phyloP scores from a whole-genome alignment of 2,797 vertebrate species.

The Scyliorhinus canicula region DNA sequence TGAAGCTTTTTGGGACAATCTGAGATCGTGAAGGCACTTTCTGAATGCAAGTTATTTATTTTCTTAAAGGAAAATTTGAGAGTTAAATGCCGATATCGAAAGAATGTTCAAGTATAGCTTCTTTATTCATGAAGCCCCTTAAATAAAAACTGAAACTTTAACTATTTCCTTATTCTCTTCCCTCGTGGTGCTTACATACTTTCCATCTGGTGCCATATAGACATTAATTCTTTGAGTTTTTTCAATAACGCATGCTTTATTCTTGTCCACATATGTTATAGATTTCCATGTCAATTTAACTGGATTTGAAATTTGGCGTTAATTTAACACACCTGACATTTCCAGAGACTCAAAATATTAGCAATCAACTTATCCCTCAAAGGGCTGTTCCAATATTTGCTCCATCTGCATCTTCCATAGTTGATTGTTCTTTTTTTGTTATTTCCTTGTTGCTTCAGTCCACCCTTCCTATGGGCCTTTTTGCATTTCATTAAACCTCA shows the following conservation, averaged over 20 bases:
- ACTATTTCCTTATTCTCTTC: constrained; percentile 6
- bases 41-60: not conserved
- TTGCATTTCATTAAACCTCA: not conserved
- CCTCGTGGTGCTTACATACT: not conserved
- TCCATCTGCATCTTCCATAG: not conserved
- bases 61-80: not conserved
- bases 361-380: not conserved
- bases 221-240: not conserved
- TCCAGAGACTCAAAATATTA: not conserved
- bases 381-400: not conserved
- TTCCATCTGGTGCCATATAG: not conserved
- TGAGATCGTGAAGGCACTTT: not conserved
- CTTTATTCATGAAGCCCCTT: not conserved
- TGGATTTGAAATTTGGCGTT: constrained; percentile 26
- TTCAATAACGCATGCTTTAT: not conserved
- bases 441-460: not conserved
- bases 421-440: not conserved
- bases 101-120: not conserved
- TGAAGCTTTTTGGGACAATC: not conserved
- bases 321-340: constrained; percentile 35
- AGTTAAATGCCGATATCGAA: not conserved
- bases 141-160: not conserved
- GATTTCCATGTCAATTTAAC: constrained; percentile 17
- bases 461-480: not conserved
- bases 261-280: constrained; percentile 19